Base-by-base conservation (phyloP, 2,888 invertebrate species). In the Nemotelus pantherinus region DNA sequence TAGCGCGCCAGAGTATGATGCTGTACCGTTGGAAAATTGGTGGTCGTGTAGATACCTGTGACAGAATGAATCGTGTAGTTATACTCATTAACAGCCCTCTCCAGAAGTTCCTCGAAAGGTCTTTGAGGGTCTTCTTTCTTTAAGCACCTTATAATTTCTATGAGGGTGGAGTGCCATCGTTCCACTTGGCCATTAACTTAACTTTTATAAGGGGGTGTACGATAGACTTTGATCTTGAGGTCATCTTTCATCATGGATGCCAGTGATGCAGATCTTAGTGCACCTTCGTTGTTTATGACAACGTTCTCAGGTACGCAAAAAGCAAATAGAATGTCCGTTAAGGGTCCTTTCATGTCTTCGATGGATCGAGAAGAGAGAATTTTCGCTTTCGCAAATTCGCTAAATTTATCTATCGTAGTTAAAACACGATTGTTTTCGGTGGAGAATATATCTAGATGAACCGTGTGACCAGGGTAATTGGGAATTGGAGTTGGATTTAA, bases 101-200 rank as follows among this genome's bases (percentile, higher is more conserved):
- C 74, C 3, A 81, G 60, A 1, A 81, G 75, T 58, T 80, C 79
- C 25, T 79, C 76, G 67, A 81, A 80, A 3, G 77, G 75, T 50
- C 77, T 64, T 43, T 65, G 41, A 10, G 48, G 60, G 4, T n/a
- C 25, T 53, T 50, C 72, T 53, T 80, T n/a, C 58, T 80, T 80
- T 2, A 80, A 58, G 60, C 80, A 81, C 53, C 81, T 77, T 77
- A 80, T 78, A 39, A 81, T 81, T 74, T 81, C 58, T n/a, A 6
- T 25, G 25, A 7, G 58, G 5, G 58, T 58, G 5, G 57, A 70
- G 44, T 55, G 70, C 41, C 6, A 70, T 39, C 70, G 70, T 55
- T 65, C 65, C 7, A 65, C 65, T 47, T 65, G 65, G 5, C 65
- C 63, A 43, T 68, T 76, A n/a, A 65, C 60, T 76, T 65, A 53